Percentiles rank a stretch among this genome's conserved stretches.
Conservation (phyloP, 2,888 invertebrate genomes). For the Lycaena phlaeas region DNA sequence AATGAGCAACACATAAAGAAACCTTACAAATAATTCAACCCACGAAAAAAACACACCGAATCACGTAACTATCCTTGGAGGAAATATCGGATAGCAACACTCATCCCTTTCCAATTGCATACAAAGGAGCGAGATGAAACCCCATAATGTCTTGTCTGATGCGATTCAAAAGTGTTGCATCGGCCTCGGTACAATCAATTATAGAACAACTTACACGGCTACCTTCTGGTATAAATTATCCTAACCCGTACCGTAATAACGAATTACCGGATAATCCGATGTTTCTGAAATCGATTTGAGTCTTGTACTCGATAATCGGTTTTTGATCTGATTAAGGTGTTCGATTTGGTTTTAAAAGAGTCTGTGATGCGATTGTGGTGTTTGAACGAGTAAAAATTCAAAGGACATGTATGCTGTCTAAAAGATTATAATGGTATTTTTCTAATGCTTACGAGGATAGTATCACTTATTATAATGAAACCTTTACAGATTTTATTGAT, state of each 20-base stretch:
- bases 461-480: too few species aligned
- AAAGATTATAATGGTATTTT: too few species aligned
- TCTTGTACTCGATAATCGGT: not conserved
- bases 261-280: slow-evolving; percentile 5
- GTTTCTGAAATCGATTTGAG: slow-evolving; percentile 1
- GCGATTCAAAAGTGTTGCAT: slow-evolving; percentile 58
- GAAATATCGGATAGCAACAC: slow-evolving; percentile 67
- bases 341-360: slow-evolving; percentile 1
- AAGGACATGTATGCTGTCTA: too few species aligned
- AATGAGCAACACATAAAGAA: slow-evolving; percentile 72
- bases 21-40: slow-evolving; percentile 72
- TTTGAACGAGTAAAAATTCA: too few species aligned
- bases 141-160: slow-evolving; percentile 45
- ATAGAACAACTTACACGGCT: slow-evolving; percentile 60
- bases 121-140: slow-evolving; percentile 37
- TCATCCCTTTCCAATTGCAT: slow-evolving; percentile 35
- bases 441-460: too few species aligned
- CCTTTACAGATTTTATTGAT: too few species aligned
- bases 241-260: slow-evolving; percentile 5
- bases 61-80: slow-evolving; percentile 69
- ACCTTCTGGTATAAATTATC: slow-evolving; percentile 38
- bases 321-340: slow-evolving; percentile 1
- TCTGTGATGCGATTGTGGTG: too few species aligned
- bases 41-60: slow-evolving; percentile 66
- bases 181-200: slow-evolving; percentile 66